Evolutionary conservation across 1,140 invertebrate species (phyloP), one percentile per base, ranked within the genome.

Genomic region (Drosophila sproati): DNA sequence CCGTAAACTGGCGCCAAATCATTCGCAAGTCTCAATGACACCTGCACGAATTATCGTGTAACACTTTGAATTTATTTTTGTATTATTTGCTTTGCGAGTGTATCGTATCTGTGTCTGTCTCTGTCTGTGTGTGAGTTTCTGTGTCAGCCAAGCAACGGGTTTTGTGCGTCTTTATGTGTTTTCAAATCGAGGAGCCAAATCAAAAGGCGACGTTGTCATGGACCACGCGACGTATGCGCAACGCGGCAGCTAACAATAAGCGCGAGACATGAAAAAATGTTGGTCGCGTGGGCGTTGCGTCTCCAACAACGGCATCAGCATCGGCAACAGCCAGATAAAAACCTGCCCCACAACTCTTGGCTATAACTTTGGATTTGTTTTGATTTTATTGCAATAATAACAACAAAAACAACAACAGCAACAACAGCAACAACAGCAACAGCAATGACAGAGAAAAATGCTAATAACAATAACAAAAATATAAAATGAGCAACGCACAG

Each of bases 1-100:
- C 80, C 85, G 85, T 89, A 78, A 83, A 88, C 74, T 88, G 85
- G 85, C 85, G 80, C 85, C 85, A 89, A 89, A 85, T 85, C 85
- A 89, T 85, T 89, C 81, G 85, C 85, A 89, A 89, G 75, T 89
- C 85, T 81, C 85, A 89, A 89, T 89, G 86, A 89, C 85, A 89
- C 85, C 85, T 89, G 85, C 83, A 88, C 85, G 85, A 80, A 85
- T 89, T 89, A 86, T 89, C 86, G 75, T 89, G 85, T 89, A 89
- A 89, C 85, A 81, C 85, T 89, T 85, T 74, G 81, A 78, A 81
- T 89, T 89, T 73, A 80, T 73, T 72, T 85, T 48, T 68, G 31
- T 66, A 72, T 71, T 73, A 56, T 66, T 66, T 57, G 50, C 55
- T 54, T 34, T 52, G 43, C n/a, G 32, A 28, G 20, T 43, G 41